Conservation (phyloP, 2,113 vertebrate species). For the Nesoenas mayeri region DNA sequence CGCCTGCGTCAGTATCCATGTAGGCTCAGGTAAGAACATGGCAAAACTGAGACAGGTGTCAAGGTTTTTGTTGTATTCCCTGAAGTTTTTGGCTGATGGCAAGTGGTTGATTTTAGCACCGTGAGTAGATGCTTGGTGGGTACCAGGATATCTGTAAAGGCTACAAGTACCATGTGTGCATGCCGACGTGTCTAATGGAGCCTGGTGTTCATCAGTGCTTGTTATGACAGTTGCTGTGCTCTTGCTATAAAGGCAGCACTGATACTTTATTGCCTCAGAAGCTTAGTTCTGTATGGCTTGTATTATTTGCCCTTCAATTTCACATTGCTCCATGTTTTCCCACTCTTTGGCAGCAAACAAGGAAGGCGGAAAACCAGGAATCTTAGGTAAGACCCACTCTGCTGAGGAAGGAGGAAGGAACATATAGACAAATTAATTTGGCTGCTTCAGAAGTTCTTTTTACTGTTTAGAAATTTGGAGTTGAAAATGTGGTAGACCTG, state of each 20-base stretch:
- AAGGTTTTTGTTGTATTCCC: not conserved
- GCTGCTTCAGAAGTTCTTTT: not conserved
- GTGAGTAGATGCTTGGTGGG: not conserved
- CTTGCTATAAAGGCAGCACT: not conserved
- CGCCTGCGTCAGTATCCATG: not conserved
- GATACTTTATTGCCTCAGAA: not conserved
- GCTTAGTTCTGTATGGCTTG: not conserved
- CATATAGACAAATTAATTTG: not conserved
- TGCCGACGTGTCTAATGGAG: not conserved
- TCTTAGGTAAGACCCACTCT: fast-evolving
- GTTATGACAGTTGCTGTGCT: not conserved
- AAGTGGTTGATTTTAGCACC: not conserved
- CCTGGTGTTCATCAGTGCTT: not conserved
- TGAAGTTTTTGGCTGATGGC: not conserved
- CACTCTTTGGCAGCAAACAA: not conserved
- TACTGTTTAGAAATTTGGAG: not conserved
- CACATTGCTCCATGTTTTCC: not conserved
- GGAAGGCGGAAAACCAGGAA: not conserved
- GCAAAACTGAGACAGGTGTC: not conserved
- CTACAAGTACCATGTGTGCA: not conserved
- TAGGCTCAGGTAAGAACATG: not conserved
- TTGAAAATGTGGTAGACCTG: not conserved
- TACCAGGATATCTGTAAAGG: not conserved
- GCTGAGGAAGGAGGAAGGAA: not conserved
- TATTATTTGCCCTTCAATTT: not conserved